Evolutionary conservation across 2,113 vertebrate genomes (phyloP).

Genomic region (Bostrychus sinensis): DNA sequence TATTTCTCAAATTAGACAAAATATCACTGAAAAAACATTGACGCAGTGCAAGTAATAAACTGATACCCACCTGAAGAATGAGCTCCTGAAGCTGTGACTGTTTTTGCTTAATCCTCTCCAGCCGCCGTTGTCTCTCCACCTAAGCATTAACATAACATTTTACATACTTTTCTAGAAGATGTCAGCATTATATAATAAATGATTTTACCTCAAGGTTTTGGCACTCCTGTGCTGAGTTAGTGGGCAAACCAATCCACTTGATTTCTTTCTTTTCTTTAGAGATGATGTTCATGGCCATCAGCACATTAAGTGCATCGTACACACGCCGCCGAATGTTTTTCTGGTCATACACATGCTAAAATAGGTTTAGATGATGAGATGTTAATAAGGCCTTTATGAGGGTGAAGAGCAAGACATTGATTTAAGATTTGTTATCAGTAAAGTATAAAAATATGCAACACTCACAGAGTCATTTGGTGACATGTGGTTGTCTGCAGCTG

Average conservation of each 20-base stretch:
- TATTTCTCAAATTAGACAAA: too few species aligned
- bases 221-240: slow-evolving; percentile 99
- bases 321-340: slow-evolving; percentile 98
- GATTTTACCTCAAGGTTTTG: slow-evolving; percentile 92
- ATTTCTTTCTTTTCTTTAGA: slow-evolving; percentile 99
- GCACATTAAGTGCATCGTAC: slow-evolving; percentile 97
- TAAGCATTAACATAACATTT: slow-evolving; percentile 52
- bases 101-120: slow-evolving; percentile 99
- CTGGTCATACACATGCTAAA: slow-evolving; percentile 94
- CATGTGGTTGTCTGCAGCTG: slow-evolving; percentile 91
- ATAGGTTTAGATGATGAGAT: not conserved
- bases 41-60: too few species aligned
- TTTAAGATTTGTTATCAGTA: not conserved
- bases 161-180: too few species aligned
- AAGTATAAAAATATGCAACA: not conserved
- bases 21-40: too few species aligned
- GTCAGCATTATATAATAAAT: not conserved
- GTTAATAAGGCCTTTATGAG: not conserved
- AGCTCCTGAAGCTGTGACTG: slow-evolving; percentile 98
- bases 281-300: slow-evolving; percentile 99
- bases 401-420: not conserved
- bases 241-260: slow-evolving; percentile 97
- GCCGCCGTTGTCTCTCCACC: slow-evolving; percentile 94
- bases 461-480: slow-evolving; percentile 94
- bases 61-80: slow-evolving; percentile 90